Base-by-base conservation (phyloP, 2,797 vertebrate genomes). In the Hozukius guyotensis region DNA sequence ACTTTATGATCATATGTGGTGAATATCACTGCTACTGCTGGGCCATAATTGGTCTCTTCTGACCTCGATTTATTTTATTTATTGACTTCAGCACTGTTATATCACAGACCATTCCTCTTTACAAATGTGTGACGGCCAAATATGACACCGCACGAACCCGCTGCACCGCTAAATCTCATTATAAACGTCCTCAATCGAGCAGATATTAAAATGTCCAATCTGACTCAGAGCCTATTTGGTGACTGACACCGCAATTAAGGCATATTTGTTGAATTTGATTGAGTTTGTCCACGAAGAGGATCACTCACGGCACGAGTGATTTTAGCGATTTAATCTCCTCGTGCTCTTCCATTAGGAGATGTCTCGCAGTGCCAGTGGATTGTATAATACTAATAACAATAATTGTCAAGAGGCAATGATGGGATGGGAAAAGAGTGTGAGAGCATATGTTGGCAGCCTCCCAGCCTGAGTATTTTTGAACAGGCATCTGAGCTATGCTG, bases 221-320 rank as follows among this genome's bases (percentile, higher is more conserved):
- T 76, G 82, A 88, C 83, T 81, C 75, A 60, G 85, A 92, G 76
- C 80, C 59, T 29, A 20, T 87, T 82, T 89, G 87, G 57, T 82
- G 67, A 89, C 49, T 87, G 92, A 86, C 89, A 85, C 83, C 77
- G 82, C 81, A 91, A 90, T 94, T 89, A 93, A 63, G 64, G 65
- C 80, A 71, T 75, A 80, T 93, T 92, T 90, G 88, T 80, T 92
- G 75, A 78, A 75, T 87, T 77, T 89, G 81, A 89, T 85, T 72
- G 90, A 87, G 86, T 88, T 80, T 81, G 71, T 72, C 68, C 70
- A 78, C n/a, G 57, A 80, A 87, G 83, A 83, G 75, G 82, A 85
- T 91, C 77, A 55, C 61, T 88, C 22, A 24, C 31, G 4, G 61
- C 16, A 13, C 16, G 13, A 71, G 72, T 78, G 82, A 88, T 84